Conservation (phyloP, 2,113 vertebrate species). For the Aptenodytes forsteri region DNA sequence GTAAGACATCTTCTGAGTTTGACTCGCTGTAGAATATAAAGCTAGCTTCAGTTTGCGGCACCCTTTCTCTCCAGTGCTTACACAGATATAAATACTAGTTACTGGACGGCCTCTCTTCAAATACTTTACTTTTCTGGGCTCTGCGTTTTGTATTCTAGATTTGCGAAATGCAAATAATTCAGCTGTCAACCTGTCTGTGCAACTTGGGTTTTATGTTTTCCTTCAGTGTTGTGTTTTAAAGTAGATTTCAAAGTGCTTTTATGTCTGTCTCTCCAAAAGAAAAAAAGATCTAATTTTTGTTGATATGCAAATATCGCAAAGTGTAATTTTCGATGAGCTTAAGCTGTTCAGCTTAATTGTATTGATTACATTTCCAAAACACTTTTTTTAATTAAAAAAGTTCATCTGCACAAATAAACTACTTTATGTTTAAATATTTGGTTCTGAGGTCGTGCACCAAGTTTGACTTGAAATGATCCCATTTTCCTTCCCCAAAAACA, state of each 20-base stretch:
- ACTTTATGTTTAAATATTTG: background rate
- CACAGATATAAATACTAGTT: background rate
- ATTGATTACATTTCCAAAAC: background rate
- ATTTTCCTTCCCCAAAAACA: accelerated
- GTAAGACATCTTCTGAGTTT: background rate
- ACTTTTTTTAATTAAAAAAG: background rate
- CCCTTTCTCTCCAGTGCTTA: background rate
- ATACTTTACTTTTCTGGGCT: background rate
- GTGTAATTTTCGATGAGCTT: background rate
- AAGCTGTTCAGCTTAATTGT: background rate
- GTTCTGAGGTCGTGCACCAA: background rate
- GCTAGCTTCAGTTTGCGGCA: background rate
- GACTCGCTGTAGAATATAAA: background rate
- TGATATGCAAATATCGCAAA: background rate
- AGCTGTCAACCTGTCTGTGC: background rate
- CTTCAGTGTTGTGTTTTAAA: background rate
- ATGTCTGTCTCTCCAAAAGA: background rate
- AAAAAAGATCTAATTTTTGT: background rate
- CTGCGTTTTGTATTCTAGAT: background rate
- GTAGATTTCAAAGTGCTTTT: background rate
- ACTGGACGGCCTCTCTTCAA: background rate
- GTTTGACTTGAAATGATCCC: background rate
- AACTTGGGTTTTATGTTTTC: background rate
- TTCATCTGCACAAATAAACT: background rate
- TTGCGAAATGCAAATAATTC: background rate